Evolutionary conservation across 2,888 invertebrate genomes (phyloP), one percentile per base, ranked within the genome.

Genomic region (Rhogogaster chlorosoma): DNA sequence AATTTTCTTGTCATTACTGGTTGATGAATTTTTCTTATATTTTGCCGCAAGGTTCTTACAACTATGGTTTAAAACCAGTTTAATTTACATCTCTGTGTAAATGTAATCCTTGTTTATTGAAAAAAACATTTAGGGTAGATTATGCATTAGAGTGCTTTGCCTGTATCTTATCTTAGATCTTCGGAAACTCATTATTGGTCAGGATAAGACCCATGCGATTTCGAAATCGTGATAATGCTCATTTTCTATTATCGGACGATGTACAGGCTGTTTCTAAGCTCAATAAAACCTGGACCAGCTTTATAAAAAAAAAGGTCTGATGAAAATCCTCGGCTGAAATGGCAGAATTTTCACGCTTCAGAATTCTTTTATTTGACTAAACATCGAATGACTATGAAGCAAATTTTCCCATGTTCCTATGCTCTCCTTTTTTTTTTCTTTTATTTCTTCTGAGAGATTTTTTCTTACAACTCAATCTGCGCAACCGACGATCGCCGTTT

Each of bases 111-210:
- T 15, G 64, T 29, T 64, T 15, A 64, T 22, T n/a, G n/a, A 64
- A 71, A 18, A 71, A 71, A n/a, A n/a, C n/a, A 45, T 45, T 2
- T 1, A 36, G n/a, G 36, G 32, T 53, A 53, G n/a, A 53, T 53
- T 53, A 53, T 53, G n/a, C n/a, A 53, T 18, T 53, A 42, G n/a
- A 71, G 42, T 42, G 71, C n/a, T n/a, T n/a, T 71, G 10, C n/a
- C n/a, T 4, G 36, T 36, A 71, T 36, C 71, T 71, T 71, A 71
- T 71, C 71, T 71, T 71, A 38, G 38, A n/a, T 38, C 38, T 38
- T 36, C 38, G n/a, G 71, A 71, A 18, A 71, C 10, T 71, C 71
- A 36, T 71, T 71, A 42, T 71, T 71, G n/a, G 9, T 71, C 10
- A 36, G 36, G 38, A 71, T 38, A 10, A 71, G 38, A 71, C 18